Conservation (phyloP, 2,888 invertebrate genomes). For the Dynastes maya region DNA sequence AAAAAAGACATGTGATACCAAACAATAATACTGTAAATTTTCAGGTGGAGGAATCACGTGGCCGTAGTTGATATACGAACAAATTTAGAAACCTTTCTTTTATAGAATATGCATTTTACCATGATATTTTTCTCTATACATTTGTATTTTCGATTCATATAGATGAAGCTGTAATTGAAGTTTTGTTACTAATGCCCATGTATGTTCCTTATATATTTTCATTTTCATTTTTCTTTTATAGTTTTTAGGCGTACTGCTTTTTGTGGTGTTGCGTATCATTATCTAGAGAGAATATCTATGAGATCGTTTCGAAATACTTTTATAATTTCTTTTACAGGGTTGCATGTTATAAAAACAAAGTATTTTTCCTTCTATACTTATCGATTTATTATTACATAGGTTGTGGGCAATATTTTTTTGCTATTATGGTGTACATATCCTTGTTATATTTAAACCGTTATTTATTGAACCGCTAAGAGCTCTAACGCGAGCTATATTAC, state of each 20-base stretch:
- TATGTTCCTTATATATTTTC: constrained; percentile 52
- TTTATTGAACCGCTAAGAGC: constrained; percentile 50
- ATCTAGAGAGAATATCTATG: constrained; percentile 12
- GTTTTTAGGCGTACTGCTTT: constrained; percentile 45
- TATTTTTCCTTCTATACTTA: constrained; percentile 25
- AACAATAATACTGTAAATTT: constrained; percentile 56
- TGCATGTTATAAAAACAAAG: constrained; percentile 36
- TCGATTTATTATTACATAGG: constrained; percentile 52
- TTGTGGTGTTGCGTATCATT: constrained; percentile 36
- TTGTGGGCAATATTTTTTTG: constrained; percentile 56
- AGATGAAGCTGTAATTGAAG: constrained; percentile 66
- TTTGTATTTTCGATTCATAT: constrained; percentile 26
- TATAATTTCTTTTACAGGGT: constrained; percentile 42
- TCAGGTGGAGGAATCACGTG: constrained; percentile 59
- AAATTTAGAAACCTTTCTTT: constrained; percentile 2
- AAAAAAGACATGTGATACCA: constrained; percentile 53
- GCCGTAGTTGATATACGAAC: constrained; percentile 48
- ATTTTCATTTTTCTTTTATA: constrained; percentile 46
- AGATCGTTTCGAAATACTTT: background rate
- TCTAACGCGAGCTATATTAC: constrained; percentile 49
- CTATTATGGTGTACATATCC: constrained; percentile 48
- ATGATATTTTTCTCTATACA: constrained; percentile 18
- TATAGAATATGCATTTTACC: constrained; percentile 5
- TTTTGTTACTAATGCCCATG: constrained; percentile 53
- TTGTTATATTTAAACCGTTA: constrained; percentile 43